Conservation (phyloP, 1,140 invertebrate species). For the Diorhabda elongata region DNA sequence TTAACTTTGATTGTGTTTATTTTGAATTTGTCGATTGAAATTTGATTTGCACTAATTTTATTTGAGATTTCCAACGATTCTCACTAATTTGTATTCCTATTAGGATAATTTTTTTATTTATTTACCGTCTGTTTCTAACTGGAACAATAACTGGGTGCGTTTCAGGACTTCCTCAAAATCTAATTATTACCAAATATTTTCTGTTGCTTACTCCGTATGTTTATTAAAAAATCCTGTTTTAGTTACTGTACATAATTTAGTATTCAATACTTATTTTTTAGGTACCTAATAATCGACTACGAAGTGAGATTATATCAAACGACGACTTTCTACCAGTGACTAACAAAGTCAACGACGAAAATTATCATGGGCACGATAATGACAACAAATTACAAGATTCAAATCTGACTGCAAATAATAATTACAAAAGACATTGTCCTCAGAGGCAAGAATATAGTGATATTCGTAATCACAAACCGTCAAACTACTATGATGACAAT, state of each 20-base stretch:
- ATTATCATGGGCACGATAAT: conserved; percentile 2
- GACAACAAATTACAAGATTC: conserved; percentile 1
- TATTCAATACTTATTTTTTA: neutral
- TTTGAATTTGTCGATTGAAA: too few species aligned
- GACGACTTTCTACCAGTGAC: neutral
- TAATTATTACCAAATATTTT: neutral
- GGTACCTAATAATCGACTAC: conserved; percentile 26
- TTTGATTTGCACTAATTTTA: too few species aligned
- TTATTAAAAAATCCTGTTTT: too few species aligned
- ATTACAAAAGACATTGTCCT: conserved; percentile 7
- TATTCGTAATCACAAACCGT: neutral
- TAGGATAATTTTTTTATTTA: neutral
- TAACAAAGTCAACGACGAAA: conserved; percentile 13
- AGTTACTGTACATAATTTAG: too few species aligned
- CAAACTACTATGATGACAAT: conserved; percentile 10
- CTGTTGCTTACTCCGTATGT: neutral
- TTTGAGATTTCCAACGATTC: too few species aligned
- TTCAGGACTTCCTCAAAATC: too few species aligned
- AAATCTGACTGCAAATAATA: conserved; percentile 11
- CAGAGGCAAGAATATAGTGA: conserved; percentile 5
- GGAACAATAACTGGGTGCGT: too few species aligned
- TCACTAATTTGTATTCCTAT: too few species aligned
- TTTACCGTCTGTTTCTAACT: neutral
- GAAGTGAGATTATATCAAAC: conserved; percentile 13
- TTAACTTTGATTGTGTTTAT: too few species aligned